A percentile compares a stretch with the other conserved stretches of the same genome.
These are phyloP conservation scores for Drosophila mettleri DNA, from an alignment of 2,888 invertebrate genomes.

Conservation along the genomic window DNA sequence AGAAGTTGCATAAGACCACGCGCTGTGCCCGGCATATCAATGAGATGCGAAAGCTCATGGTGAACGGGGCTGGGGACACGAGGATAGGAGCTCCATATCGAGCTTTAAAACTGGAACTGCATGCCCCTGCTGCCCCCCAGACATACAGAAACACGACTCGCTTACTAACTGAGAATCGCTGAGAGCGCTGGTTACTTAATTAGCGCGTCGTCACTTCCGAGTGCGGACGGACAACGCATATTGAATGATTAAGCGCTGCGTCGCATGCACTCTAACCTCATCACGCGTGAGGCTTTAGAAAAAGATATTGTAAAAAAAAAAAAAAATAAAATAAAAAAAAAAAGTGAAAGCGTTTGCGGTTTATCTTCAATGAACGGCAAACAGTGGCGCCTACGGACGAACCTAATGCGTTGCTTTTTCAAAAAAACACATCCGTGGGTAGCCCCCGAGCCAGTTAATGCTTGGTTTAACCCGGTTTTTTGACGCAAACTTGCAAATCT, in stretches of 20 bases:
- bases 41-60: slow-evolving; percentile 49
- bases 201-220: slow-evolving; percentile 68
- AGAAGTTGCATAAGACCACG: slow-evolving; percentile 48
- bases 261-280: slow-evolving; percentile 67
- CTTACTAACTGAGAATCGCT: slow-evolving; percentile 23
- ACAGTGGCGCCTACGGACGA: slow-evolving; percentile 35
- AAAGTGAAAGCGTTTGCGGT: slow-evolving; percentile 71
- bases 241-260: slow-evolving; percentile 24
- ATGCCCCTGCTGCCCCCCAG: slow-evolving; percentile 4
- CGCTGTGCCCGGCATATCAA: slow-evolving; percentile 68
- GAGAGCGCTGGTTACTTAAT: slow-evolving; percentile 69
- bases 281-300: slow-evolving; percentile 16
- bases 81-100: background rate
- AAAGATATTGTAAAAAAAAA: slow-evolving; percentile 4
- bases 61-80: background rate
- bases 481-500: slow-evolving; percentile 22
- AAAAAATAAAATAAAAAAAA: background rate
- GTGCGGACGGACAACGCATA: slow-evolving; percentile 39
- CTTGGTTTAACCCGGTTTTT: slow-evolving; percentile 18
- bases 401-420: slow-evolving; percentile 3
- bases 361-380: slow-evolving; percentile 51
- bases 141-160: background rate
- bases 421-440: slow-evolving; percentile 27
- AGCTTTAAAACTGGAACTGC: slow-evolving; percentile 19
- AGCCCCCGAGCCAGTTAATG: slow-evolving; percentile 1